Percentiles rank a stretch among this genome's conserved stretches.
These are phyloP conservation scores for Polydrusus tereticollis DNA, from an alignment of 2,888 invertebrate species.

Conservation along the genomic window DNA sequence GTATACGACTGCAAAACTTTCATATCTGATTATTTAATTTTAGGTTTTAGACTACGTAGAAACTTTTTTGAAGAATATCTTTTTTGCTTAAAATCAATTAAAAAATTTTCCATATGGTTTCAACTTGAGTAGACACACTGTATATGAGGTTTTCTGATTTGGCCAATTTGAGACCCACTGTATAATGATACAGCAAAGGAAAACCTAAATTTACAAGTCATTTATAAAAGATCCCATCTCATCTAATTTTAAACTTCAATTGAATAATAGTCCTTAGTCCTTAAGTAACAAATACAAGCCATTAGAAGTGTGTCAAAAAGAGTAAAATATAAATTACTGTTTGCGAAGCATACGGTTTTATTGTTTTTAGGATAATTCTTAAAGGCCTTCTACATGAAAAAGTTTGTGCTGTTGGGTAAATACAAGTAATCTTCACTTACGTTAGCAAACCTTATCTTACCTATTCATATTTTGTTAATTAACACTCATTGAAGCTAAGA, in stretches of 20 bases:
- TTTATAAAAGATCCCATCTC: constrained; percentile 7
- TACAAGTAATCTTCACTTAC: constrained; percentile 18
- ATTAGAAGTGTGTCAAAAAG: constrained; percentile 15
- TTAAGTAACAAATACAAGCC: constrained; percentile 20
- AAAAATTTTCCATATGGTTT: too few relatives aligned
- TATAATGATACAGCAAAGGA: too few relatives aligned
- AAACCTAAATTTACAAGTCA: constrained; percentile 15
- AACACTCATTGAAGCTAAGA: not conserved
- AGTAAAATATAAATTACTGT: not conserved
- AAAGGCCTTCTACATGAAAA: constrained; percentile 3
- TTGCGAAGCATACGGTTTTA: not conserved
- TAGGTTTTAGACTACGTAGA: too few relatives aligned
- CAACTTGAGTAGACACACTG: too few relatives aligned
- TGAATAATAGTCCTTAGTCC: constrained; percentile 30
- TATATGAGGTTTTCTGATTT: too few relatives aligned
- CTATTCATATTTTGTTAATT: constrained; percentile 8
- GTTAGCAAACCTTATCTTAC: constrained; percentile 6
- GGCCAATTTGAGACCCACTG: too few relatives aligned
- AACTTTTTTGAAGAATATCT: too few relatives aligned
- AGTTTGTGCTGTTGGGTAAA: constrained; percentile 1
- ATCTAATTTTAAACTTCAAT: constrained; percentile 38
- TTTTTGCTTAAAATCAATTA: too few relatives aligned
- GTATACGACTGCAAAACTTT: too few relatives aligned
- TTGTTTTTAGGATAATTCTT: constrained; percentile 4
- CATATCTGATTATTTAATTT: too few relatives aligned